Base-by-base conservation (phyloP, 2,797 vertebrate genomes). In the Acrossocheilus fasciatus region DNA sequence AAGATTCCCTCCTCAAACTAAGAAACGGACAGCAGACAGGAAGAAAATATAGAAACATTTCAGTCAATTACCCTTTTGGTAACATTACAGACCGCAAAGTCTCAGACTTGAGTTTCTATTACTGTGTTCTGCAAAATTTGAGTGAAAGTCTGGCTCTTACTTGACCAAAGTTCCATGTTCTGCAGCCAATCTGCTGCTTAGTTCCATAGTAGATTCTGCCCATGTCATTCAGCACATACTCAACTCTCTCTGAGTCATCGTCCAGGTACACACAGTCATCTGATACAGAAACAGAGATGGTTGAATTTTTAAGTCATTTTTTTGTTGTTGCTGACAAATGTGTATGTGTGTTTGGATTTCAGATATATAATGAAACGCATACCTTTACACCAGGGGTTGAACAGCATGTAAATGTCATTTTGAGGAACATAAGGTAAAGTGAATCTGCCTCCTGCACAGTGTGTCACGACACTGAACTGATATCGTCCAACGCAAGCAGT, bases 141-240 rank as follows among this genome's bases (percentile, higher is more conserved):
- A 18, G 47, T 30, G 2, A 17, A 23, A 26, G 10, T 45, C 30
- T 57, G 20, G 0, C 43, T 84, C 83, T 77, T 85, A 97, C 97
- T 95, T 98, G 97, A 41, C 97, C 97, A 0, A 96, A 98, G 93
- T 96, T 95, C 97, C 97, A 98, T 0, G 95, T 95, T 34, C 95
- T 92, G 57, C 89, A 93, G 0, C 92, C 96, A 45, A 98, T 97
- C 90, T 98, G 97, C 3, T 93, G 81, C 80, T 96, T 89, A 0
- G 97, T 98, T 84, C 97, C 97, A 0, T 97, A 98, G 92, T 97
- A 98, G 82, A 97, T 94, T 14, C 43, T 92, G 1, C 97, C 97
- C 0, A 93, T 84, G 39, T 98, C 97, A 4, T 96, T 98, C 6
- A 98, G 93, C 76, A 98, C 94, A 5, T 97, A 98, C 84, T 98